A percentile compares a stretch with the other conserved stretches of the same genome.
phyloP scores from a whole-genome alignment of 2,113 vertebrate genomes.

The Neogale vison region DNA sequence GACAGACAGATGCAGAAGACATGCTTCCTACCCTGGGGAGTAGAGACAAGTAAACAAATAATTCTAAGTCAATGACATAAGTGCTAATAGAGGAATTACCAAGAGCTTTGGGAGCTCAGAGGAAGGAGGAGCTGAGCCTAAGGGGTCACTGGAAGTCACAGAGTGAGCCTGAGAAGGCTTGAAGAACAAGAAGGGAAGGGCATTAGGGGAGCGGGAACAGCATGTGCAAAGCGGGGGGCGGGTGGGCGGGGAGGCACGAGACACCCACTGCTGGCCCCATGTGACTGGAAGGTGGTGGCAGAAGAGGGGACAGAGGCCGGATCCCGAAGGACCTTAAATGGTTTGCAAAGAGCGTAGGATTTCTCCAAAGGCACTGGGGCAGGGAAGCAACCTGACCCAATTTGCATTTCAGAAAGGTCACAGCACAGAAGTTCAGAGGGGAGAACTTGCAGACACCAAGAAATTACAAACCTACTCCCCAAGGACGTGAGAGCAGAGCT shows the following conservation, averaged over 20 bases:
- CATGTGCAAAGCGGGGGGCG: neutral
- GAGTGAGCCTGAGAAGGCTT: neutral
- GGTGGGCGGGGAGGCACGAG: rapidly evolving
- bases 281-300: rapidly evolving
- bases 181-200: neutral
- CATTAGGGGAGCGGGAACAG: neutral
- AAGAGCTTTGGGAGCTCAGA: slow-evolving; percentile 12
- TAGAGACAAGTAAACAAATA: slow-evolving; percentile 11
- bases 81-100: slow-evolving; percentile 29
- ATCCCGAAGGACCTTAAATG: rapidly evolving
- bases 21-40: neutral
- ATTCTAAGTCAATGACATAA: slow-evolving; percentile 65
- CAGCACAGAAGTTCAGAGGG: neutral
- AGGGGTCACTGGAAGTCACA: slow-evolving; percentile 37
- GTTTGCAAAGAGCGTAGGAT: no score
- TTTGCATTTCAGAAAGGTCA: neutral
- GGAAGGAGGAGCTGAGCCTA: slow-evolving; percentile 16
- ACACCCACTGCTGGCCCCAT: rapidly evolving
- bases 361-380: neutral
- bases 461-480: neutral
- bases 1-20: neutral
- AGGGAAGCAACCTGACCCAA: neutral
- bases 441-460: neutral
- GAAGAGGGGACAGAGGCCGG: neutral
- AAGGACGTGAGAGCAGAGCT: neutral